Conservation (phyloP, 2,888 invertebrate genomes). For the Diadromus collaris region DNA sequence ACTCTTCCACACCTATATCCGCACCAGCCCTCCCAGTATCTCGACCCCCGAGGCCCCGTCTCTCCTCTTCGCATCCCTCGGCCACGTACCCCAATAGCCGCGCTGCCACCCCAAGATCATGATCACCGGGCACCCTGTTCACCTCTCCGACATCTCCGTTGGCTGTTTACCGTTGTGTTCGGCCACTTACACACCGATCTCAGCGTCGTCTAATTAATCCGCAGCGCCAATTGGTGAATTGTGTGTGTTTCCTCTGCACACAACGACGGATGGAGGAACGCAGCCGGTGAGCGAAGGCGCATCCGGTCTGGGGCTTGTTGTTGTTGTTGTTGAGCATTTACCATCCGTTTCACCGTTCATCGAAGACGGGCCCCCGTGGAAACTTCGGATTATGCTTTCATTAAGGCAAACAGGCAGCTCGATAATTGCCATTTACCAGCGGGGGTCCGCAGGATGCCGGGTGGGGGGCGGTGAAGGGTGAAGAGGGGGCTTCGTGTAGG, state of each 20-base stretch:
- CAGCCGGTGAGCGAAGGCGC: background rate
- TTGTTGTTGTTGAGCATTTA: slow-evolving; percentile 36
- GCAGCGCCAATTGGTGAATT: slow-evolving; percentile 58
- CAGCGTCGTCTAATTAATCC: slow-evolving; percentile 63
- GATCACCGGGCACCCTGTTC: too few species aligned
- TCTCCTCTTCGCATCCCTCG: background rate
- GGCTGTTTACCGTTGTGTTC: slow-evolving; percentile 21
- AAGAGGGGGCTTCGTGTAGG: background rate
- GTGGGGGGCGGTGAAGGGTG: background rate
- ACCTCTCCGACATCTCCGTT: background rate
- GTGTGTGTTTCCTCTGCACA: slow-evolving; percentile 16
- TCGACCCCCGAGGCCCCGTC: slow-evolving; percentile 8
- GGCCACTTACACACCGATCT: slow-evolving; percentile 15
- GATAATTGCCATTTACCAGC: slow-evolving; percentile 65
- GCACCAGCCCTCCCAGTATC: background rate
- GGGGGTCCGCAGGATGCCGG: background rate
- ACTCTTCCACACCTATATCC: slow-evolving; percentile 8
- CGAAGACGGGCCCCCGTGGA: slow-evolving; percentile 54
- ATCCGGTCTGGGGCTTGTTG: slow-evolving; percentile 37
- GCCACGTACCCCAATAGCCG: background rate
- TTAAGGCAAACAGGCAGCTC: slow-evolving; percentile 64
- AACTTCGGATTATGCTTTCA: slow-evolving; percentile 68
- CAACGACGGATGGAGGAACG: background rate
- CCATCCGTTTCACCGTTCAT: slow-evolving; percentile 48
- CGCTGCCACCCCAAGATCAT: background rate